Evolutionary conservation across 2,888 invertebrate genomes (phyloP).

Genomic region (Teleiodes luculella): DNA sequence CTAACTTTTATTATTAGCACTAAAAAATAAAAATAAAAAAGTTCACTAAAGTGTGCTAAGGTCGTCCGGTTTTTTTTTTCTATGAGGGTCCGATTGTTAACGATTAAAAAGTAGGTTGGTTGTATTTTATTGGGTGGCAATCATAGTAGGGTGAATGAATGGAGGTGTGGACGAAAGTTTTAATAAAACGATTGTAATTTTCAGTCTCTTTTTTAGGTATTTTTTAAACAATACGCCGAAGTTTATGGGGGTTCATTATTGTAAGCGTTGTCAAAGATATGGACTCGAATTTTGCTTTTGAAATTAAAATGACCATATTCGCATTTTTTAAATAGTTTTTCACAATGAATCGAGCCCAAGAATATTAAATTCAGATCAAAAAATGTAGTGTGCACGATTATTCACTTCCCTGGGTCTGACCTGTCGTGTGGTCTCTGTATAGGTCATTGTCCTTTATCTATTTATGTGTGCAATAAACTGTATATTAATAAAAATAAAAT

Average conservation of each 20-base stretch:
- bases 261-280: neutral
- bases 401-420: no score
- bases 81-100: constrained; percentile 38
- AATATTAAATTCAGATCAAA: no score
- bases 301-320: no score
- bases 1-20: constrained; percentile 48
- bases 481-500: neutral
- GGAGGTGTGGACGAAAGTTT: neutral
- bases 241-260: neutral
- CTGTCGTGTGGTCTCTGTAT: no score
- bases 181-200: neutral
- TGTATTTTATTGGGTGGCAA: constrained; percentile 44
- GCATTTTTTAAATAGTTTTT: no score
- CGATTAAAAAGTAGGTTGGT: constrained; percentile 33
- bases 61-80: constrained; percentile 46
- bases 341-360: no score
- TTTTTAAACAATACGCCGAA: neutral
- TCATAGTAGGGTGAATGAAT: constrained; percentile 25
- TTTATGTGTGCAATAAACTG: no score
- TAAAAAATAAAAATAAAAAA: constrained; percentile 32
- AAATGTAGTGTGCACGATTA: no score
- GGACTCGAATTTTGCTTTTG: no score
- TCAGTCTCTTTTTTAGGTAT: neutral
- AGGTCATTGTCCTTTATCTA: no score
- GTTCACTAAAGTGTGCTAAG: constrained; percentile 58